Conservation (phyloP, 2,888 invertebrate species). For the Doris montereyensis region DNA sequence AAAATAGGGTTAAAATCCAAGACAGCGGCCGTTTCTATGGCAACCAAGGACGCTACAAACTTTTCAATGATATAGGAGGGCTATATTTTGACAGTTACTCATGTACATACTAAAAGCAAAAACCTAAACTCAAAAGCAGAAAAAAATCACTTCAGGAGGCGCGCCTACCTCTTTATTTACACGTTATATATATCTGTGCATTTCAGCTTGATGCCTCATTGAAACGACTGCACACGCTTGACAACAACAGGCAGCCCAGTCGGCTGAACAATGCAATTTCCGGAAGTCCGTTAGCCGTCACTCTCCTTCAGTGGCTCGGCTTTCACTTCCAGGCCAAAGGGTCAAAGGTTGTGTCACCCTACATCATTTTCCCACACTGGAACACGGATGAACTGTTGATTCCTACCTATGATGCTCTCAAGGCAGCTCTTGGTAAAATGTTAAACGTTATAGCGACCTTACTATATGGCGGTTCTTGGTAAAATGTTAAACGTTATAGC, state of each 20-base stretch:
- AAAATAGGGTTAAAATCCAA: too few relatives aligned
- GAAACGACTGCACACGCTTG: conserved; percentile 64
- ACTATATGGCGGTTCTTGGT: too few relatives aligned
- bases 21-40: too few relatives aligned
- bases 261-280: conserved; percentile 51
- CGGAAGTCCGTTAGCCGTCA: conserved; percentile 50
- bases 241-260: conserved; percentile 59
- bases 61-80: too few relatives aligned
- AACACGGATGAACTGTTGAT: conserved; percentile 65
- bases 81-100: too few relatives aligned
- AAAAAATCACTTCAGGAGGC: too few relatives aligned
- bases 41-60: too few relatives aligned
- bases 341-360: conserved; percentile 53
- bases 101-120: too few relatives aligned
- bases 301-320: conserved; percentile 64
- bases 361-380: conserved; percentile 69
- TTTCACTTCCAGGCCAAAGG: conserved; percentile 68
- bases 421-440: conserved; percentile 55
- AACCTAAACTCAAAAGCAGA: too few relatives aligned
- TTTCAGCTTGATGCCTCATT: conserved; percentile 64
- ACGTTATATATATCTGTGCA: background rate
- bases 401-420: conserved; percentile 63
- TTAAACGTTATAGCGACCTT: background rate
- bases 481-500: background rate
- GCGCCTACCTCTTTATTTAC: too few relatives aligned